A percentile compares a stretch with the other conserved stretches of the same genome.
Conservation (phyloP, 2,797 vertebrate species). For the Heliangelus exortis region DNA sequence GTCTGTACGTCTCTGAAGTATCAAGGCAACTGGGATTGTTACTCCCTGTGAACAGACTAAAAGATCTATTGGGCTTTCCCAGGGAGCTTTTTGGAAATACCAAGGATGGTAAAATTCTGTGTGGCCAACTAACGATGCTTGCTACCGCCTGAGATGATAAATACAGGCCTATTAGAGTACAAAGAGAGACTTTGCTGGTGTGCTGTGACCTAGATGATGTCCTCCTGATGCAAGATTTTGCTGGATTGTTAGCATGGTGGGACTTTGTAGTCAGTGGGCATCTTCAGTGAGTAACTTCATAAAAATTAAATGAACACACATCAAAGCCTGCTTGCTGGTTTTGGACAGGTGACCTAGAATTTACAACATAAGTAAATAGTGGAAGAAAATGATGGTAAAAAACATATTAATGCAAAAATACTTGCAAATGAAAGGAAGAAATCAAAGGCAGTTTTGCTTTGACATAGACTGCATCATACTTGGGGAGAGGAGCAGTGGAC, state of each 20-base stretch:
- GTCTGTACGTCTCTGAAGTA: neutral
- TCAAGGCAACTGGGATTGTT: neutral
- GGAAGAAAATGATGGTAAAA: neutral
- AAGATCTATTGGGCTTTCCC: neutral
- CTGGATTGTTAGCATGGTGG: neutral
- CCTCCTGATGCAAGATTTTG: neutral
- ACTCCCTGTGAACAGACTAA: neutral
- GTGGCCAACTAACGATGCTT: neutral
- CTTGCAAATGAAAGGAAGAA: neutral
- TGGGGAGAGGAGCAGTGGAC: neutral
- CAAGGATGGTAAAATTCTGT: neutral
- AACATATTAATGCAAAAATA: neutral
- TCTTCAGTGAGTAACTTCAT: neutral
- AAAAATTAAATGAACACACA: neutral
- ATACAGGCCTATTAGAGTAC: neutral
- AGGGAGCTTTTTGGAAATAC: neutral
- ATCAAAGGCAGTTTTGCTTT: neutral
- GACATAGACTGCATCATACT: neutral
- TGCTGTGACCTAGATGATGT: neutral
- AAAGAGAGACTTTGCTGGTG: neutral
- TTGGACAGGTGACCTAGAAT: neutral
- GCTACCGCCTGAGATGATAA: neutral
- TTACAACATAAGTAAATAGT: neutral
- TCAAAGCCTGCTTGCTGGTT: neutral
- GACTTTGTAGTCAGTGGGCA: neutral